Percentiles rank a stretch among this genome's conserved stretches.
Evolutionary conservation across 1,140 invertebrate species (phyloP).

Genomic region (Aleiodes sp.): DNA sequence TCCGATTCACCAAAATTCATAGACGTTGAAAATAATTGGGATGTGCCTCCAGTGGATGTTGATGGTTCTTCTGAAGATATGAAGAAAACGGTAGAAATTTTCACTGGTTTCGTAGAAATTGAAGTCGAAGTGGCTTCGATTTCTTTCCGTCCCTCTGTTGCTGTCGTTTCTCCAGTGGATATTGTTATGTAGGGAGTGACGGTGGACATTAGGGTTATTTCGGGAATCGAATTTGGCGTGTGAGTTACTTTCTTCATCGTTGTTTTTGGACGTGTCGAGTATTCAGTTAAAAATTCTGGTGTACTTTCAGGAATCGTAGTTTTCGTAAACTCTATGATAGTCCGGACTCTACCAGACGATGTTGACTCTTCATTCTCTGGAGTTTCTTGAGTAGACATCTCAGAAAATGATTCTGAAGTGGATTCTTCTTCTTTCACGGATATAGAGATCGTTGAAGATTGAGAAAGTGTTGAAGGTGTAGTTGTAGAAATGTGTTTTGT

Average conservation of each 20-base stretch:
- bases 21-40: not conserved
- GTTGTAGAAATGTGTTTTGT: no score
- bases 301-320: not conserved
- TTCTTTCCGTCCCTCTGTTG: not conserved
- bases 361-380: not conserved
- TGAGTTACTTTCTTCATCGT: not conserved
- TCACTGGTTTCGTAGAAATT: not conserved
- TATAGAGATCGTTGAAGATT: no score
- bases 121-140: not conserved
- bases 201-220: not conserved
- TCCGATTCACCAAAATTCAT: not conserved
- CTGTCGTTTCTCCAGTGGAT: not conserved
- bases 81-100: not conserved
- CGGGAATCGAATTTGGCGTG: not conserved
- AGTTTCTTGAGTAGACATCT: not conserved
- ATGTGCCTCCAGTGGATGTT: not conserved
- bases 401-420: not conserved
- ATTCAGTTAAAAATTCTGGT: not conserved
- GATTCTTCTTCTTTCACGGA: not conserved
- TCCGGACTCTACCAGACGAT: not conserved
- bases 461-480: no score
- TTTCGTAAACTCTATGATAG: constrained; percentile 16
- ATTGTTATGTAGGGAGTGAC: not conserved
- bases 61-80: not conserved
- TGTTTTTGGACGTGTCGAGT: not conserved